Conservation (phyloP, 2,888 invertebrate species). For the Ashinkailepas kermadecensis region DNA sequence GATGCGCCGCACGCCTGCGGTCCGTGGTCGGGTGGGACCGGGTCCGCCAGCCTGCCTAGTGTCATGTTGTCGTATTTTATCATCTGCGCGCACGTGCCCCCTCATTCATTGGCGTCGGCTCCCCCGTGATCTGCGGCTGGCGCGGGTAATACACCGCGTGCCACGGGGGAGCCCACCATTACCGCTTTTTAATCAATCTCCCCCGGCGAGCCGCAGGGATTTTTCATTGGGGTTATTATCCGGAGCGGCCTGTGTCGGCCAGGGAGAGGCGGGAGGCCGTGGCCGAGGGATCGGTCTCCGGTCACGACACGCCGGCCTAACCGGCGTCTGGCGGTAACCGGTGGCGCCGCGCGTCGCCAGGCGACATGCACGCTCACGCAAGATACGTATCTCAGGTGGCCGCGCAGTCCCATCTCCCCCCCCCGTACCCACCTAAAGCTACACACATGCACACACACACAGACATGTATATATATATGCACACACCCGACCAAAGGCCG, state of each 20-base stretch:
- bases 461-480: too few species aligned
- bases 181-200: conserved; percentile 19
- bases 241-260: neutral
- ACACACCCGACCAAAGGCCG: too few species aligned
- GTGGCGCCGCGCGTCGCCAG: neutral
- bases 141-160: neutral
- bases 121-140: neutral
- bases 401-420: too few species aligned
- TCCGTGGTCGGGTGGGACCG: neutral
- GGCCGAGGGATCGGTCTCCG: neutral
- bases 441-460: too few species aligned
- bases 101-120: neutral
- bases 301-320: neutral
- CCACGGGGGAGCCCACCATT: neutral
- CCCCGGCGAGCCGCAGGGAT: neutral
- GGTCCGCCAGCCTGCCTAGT: neutral
- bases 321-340: neutral
- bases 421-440: too few species aligned
- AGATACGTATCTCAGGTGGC: neutral
- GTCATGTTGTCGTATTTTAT: conserved; percentile 11
- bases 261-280: neutral
- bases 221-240: conserved; percentile 22
- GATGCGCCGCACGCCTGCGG: neutral
- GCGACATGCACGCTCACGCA: neutral
- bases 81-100: neutral